Evolutionary conservation across 35 echinoderm and acorn worm genomes (phyloP).

Genomic region (Patiria miniata): DNA sequence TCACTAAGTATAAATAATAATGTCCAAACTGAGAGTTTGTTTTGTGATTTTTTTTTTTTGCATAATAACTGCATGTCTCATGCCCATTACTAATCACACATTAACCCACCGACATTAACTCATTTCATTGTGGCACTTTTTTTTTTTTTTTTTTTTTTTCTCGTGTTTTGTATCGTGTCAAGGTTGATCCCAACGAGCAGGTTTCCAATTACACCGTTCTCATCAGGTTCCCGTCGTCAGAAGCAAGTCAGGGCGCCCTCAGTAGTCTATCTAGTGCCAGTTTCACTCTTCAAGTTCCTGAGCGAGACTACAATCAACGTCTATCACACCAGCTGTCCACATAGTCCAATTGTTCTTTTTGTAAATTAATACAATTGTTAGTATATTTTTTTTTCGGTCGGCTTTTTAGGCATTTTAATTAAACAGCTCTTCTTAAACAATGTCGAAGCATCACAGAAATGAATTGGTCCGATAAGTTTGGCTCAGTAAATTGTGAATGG

Average conservation of each 20-base stretch:
- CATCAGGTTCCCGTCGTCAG: constrained; percentile 50
- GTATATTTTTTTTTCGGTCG: background rate
- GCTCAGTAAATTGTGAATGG: too few species aligned
- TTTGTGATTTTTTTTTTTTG: too few species aligned
- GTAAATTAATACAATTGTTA: background rate
- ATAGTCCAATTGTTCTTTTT: constrained; percentile 4
- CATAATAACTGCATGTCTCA: too few species aligned
- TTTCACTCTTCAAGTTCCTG: constrained; percentile 62
- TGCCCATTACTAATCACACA: background rate
- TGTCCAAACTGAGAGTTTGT: too few species aligned
- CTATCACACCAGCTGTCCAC: constrained; percentile 24
- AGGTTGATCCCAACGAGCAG: constrained; percentile 61
- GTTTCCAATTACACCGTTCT: constrained; percentile 76
- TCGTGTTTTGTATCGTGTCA: background rate
- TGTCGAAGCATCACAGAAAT: too few species aligned
- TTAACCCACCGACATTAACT: too few species aligned
- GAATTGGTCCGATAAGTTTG: too few species aligned
- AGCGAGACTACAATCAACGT: constrained; percentile 40
- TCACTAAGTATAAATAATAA: too few species aligned
- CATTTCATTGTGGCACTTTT: background rate
- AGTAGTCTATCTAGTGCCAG: constrained; percentile 51
- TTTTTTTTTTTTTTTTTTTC: background rate
- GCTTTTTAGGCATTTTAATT: constrained; percentile 10
- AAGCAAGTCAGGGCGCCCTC: constrained; percentile 67
- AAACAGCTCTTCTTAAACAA: constrained; percentile 3